These are phyloP conservation scores for Nebria salina DNA, from an alignment of 2,888 invertebrate species.

Conservation along the genomic window DNA sequence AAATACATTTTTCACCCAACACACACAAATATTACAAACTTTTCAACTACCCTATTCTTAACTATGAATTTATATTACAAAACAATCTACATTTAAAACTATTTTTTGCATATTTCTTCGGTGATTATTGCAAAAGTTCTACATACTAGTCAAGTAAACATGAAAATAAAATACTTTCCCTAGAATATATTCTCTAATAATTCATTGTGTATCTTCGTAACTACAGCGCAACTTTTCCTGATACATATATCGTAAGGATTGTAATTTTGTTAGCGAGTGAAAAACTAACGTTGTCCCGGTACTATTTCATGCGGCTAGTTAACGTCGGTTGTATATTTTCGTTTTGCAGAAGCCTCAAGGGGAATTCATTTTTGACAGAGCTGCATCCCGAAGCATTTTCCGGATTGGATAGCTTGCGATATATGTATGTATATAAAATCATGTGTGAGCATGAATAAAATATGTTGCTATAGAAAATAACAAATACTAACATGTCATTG, in stretches of 20 bases:
- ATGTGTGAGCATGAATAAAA: background rate
- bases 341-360: conserved; percentile 75
- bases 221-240: background rate
- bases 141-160: background rate
- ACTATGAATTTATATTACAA: no score
- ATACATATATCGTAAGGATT: background rate
- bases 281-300: background rate
- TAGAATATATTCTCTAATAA: background rate
- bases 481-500: background rate
- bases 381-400: conserved; percentile 75
- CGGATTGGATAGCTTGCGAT: conserved; percentile 73
- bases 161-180: background rate
- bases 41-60: no score
- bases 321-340: background rate
- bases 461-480: conserved; percentile 9
- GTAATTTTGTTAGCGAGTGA: background rate
- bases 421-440: conserved; percentile 69
- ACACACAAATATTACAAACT: no score
- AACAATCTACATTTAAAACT: no score
- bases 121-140: no score
- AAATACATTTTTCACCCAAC: background rate
- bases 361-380: conserved; percentile 71
- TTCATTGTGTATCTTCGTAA: background rate
- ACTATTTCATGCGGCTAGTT: background rate
- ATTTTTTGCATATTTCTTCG: no score